A percentile compares a stretch with the other conserved stretches of the same genome.
phyloP scores from a whole-genome alignment of 2,797 vertebrate genomes.

The Hybognathus amarus region DNA sequence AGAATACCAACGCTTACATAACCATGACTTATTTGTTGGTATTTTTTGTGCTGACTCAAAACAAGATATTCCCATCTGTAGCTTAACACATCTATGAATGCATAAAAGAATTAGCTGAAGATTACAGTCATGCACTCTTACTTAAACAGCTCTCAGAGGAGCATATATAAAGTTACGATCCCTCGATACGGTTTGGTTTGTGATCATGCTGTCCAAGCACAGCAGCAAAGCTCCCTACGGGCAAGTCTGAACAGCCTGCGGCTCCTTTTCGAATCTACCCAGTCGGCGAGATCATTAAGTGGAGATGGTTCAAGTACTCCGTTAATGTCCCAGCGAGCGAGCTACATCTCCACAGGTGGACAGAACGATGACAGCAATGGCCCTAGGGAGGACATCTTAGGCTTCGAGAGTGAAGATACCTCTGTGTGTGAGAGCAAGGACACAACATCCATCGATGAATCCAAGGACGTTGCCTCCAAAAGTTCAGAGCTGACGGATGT shows the following conservation, averaged over 20 bases:
- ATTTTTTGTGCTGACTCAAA: conserved; percentile 8
- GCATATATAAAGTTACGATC: conserved; percentile 37
- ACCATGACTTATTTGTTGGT: conserved; percentile 1
- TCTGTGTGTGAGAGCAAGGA: conserved; percentile 37
- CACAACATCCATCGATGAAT: conserved; percentile 19
- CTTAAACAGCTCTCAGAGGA: conserved; percentile 26
- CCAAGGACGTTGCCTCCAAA: conserved; percentile 14
- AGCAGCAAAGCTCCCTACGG: conserved; percentile 36
- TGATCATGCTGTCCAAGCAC: conserved; percentile 44
- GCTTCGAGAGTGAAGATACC: conserved; percentile 28
- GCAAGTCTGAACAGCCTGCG: conserved; percentile 35
- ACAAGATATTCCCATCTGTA: neutral
- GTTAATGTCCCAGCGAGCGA: neutral
- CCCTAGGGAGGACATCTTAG: conserved; percentile 21
- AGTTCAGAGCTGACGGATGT: conserved; percentile 9
- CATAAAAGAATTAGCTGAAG: conserved; percentile 28
- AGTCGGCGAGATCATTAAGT: neutral
- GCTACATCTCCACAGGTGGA: neutral
- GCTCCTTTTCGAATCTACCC: conserved; percentile 19
- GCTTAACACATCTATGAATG: conserved; percentile 20
- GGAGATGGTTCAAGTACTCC: neutral
- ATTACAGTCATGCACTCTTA: conserved; percentile 44
- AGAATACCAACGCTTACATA: neutral
- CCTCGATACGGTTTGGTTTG: neutral
- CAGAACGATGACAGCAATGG: neutral